A percentile compares a stretch with the other conserved stretches of the same genome.
These are phyloP conservation scores for Scopus umbretta DNA, from an alignment of 2,113 vertebrate species.

Conservation along the genomic window DNA sequence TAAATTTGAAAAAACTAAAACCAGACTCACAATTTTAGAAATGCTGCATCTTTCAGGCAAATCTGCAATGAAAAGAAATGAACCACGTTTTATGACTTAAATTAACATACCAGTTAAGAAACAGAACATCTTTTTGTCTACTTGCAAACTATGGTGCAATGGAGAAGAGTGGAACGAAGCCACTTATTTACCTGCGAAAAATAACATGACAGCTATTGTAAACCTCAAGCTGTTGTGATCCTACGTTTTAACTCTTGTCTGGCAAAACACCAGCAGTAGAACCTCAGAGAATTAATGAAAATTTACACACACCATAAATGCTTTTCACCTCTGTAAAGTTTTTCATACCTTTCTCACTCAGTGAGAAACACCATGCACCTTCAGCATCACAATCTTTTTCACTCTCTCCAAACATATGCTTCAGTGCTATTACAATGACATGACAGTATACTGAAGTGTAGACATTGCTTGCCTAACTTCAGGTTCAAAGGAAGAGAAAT, in stretches of 20 bases:
- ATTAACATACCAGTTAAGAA: not conserved
- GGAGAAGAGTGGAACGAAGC: not conserved
- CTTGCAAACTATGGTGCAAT: not conserved
- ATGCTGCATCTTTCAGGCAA: slow-evolving; percentile 84
- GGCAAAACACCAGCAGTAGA: not conserved
- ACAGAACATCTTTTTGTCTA: not conserved
- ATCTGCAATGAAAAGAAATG: slow-evolving; percentile 73
- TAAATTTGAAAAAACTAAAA: not conserved
- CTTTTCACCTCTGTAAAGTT: not conserved
- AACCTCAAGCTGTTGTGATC: not conserved
- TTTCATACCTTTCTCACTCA: not conserved
- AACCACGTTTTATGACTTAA: not conserved
- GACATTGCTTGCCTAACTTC: not conserved
- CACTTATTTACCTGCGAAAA: not conserved
- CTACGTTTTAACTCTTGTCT: not conserved
- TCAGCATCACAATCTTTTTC: not conserved
- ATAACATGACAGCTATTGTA: not conserved
- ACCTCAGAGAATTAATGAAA: not conserved
- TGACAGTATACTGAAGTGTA: not conserved
- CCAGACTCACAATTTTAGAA: slow-evolving; percentile 80
- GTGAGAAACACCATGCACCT: not conserved
- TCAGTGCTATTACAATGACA: not conserved
- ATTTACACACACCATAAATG: not conserved
- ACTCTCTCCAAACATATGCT: not conserved
- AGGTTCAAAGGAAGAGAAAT: not conserved